Evolutionary conservation across 2,797 vertebrate genomes (phyloP).

Genomic region (Chelon auratus): DNA sequence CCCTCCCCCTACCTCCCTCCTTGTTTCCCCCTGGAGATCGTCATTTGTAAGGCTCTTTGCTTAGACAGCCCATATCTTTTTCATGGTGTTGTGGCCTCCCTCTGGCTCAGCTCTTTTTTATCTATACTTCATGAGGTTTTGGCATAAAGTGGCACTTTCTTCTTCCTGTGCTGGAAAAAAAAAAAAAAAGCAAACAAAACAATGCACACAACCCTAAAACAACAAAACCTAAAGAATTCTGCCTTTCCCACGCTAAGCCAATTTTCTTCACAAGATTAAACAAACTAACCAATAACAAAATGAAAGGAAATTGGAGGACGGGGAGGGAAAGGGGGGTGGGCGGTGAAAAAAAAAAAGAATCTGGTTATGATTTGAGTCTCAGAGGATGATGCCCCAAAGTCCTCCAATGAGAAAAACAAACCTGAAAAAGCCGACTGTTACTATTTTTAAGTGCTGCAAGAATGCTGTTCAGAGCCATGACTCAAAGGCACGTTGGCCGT

Average conservation of each 20-base stretch:
- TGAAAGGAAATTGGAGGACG: constrained; percentile 68
- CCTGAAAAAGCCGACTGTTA: constrained; percentile 79
- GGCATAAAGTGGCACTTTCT: constrained; percentile 80
- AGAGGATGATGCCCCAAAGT: constrained; percentile 83
- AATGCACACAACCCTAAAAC: constrained; percentile 79
- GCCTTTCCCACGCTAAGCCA: constrained; percentile 85
- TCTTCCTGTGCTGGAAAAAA: constrained; percentile 63
- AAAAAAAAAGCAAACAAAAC: constrained; percentile 34
- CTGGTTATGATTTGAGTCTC: constrained; percentile 85
- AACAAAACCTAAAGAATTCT: constrained; percentile 82
- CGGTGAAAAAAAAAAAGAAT: constrained; percentile 49
- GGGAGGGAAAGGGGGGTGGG: not conserved
- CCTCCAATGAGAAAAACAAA: constrained; percentile 81
- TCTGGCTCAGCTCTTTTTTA: constrained; percentile 79
- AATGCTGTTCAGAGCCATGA: constrained; percentile 84
- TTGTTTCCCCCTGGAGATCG: constrained; percentile 72
- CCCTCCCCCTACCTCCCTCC: not conserved
- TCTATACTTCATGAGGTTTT: constrained; percentile 85
- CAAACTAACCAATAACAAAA: constrained; percentile 80
- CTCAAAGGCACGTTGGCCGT: constrained; percentile 82
- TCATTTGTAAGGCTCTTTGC: constrained; percentile 85
- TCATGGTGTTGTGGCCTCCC: constrained; percentile 81
- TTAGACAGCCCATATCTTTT: constrained; percentile 84
- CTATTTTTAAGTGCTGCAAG: constrained; percentile 87
- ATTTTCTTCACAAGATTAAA: constrained; percentile 86